Conservation (phyloP, 1,140 invertebrate species). For the Brachionus asplanchnoidis region DNA sequence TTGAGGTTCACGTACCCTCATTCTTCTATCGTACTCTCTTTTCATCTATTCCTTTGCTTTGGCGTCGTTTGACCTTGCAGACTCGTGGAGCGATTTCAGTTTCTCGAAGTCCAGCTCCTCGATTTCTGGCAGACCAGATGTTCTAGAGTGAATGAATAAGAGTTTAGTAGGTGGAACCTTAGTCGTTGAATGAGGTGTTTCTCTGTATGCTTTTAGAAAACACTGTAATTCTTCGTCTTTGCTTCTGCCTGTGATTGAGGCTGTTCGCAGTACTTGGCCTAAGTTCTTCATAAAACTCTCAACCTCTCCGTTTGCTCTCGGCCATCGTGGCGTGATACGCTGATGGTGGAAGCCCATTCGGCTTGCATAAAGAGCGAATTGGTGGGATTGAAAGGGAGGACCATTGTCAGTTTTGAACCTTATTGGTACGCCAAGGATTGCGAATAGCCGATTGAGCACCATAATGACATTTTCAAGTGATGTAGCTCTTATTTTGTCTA, state of each 20-base stretch:
- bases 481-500: neutral
- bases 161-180: too few relatives aligned
- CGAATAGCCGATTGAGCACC: conserved; percentile 42
- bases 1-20: neutral
- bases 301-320: conserved; percentile 44
- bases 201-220: neutral
- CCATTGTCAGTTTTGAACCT: too few relatives aligned
- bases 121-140: too few relatives aligned
- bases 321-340: conserved; percentile 42
- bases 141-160: too few relatives aligned
- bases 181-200: neutral
- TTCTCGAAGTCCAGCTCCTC: neutral
- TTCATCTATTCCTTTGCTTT: neutral
- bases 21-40: neutral
- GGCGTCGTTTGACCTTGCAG: neutral
- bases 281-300: too few relatives aligned
- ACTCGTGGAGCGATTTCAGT: neutral
- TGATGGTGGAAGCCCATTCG: conserved; percentile 41
- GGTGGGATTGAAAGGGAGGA: too few relatives aligned
- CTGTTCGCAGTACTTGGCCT: too few relatives aligned
- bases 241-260: too few relatives aligned
- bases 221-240: too few relatives aligned
- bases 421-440: conserved; percentile 43
- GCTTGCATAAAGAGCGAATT: too few relatives aligned
- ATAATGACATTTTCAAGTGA: neutral